Evolutionary conservation across 2,888 invertebrate species (phyloP).

Genomic region (Zaprionus obscuricornis): DNA sequence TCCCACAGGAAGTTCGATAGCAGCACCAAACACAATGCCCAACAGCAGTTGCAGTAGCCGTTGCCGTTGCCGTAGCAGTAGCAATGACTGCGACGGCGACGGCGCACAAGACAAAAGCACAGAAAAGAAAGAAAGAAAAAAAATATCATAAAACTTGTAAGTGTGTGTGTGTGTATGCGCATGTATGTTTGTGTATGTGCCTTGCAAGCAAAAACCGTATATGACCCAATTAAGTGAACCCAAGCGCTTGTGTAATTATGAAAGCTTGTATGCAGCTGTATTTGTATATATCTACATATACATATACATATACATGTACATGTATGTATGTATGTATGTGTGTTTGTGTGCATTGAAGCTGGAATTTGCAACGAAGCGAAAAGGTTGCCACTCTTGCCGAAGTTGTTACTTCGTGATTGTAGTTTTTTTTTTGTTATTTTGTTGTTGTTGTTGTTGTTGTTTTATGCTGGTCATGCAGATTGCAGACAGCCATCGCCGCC

Average conservation of each 20-base stretch:
- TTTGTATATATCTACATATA: constrained; percentile 24
- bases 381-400: constrained; percentile 73
- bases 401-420: constrained; percentile 40
- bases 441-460: constrained; percentile 34
- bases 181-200: constrained; percentile 33
- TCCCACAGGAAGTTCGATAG: constrained; percentile 79
- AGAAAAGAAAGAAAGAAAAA: constrained; percentile 25
- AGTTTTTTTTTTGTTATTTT: no score
- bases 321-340: constrained; percentile 27
- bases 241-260: constrained; percentile 73
- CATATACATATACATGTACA: constrained; percentile 57
- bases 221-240: constrained; percentile 81
- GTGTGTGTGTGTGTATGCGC: constrained; percentile 6
- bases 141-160: constrained; percentile 46
- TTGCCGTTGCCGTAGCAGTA: constrained; percentile 2
- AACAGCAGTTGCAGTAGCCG: constrained; percentile 16
- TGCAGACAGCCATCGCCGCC: no score
- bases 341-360: constrained; percentile 69
- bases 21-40: constrained; percentile 45
- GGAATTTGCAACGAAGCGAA: constrained; percentile 77
- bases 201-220: constrained; percentile 69
- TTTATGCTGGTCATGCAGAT: constrained; percentile 65
- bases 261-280: constrained; percentile 53
- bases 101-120: constrained; percentile 48
- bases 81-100: constrained; percentile 11